Evolutionary conservation across 2,797 vertebrate species (phyloP), one percentile per base, ranked within the genome.

Genomic region (Spinibarbus caldwelli): DNA sequence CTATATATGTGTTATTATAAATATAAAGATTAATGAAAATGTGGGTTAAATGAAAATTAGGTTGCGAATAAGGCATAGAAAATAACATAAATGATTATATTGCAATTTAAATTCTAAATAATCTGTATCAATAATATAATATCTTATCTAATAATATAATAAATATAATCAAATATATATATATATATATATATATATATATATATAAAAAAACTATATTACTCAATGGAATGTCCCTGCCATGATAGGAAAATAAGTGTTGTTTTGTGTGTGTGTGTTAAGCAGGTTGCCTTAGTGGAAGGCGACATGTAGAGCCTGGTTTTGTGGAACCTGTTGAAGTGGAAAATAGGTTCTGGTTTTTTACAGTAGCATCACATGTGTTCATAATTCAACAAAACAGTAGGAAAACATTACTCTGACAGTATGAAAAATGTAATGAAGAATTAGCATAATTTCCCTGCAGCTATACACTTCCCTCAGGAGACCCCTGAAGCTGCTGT

Each of bases 261-360:
- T 64, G 62, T 64, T 64, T 31, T 54, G 7, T 12, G 36, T 41
- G 67, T 43, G 23, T 31, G 71, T 29, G n/a, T 49, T 52, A 52
- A 75, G 19, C 17, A 52, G 45, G 29, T 23, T 52, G 17, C 26
- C 41, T 64, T 41, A 80, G n/a, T 57, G 77, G 47, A 80, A 84
- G 80, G 78, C 80, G 70, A 21, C 43, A 85, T 31, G 54, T 62
- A 38, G 47, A 78, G 76, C 19, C 49, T 68, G n/a, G 7, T 84
- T 76, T 73, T 68, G 67, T 72, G 54, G 29, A 26, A 49, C 73
- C 73, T 47, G 31, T 38, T 82, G 79, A 72, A n/a, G 71, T 62
- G n/a, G 68, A 76, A 71, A 64, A 62, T 38, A n/a, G 67, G 68
- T 43, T 67, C 38, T 14, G 80, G 43, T 66, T 59, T 66, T 71